phyloP scores from a whole-genome alignment of 2,888 invertebrate species.

The Drosophila pseudotalamancana region DNA sequence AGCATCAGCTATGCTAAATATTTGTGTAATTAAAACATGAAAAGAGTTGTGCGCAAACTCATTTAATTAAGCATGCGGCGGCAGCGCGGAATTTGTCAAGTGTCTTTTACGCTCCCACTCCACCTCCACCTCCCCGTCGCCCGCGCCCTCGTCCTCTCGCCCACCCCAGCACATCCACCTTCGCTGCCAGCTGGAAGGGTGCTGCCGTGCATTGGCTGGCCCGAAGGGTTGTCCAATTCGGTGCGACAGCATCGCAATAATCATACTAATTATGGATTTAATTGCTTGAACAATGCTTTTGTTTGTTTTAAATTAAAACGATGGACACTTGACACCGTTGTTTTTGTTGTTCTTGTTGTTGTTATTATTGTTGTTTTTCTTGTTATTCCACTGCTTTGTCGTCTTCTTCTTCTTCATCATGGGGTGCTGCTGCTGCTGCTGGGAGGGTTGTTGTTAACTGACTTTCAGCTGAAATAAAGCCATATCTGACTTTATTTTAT shows the following conservation, averaged over 20 bases:
- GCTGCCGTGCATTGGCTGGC: conserved; percentile 1
- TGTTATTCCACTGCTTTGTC: too few species aligned
- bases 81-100: conserved; percentile 74
- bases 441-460: conserved; percentile 1
- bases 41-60: conserved; percentile 76
- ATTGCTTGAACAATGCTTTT: conserved; percentile 68
- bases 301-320: conserved; percentile 66
- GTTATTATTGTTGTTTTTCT: neutral
- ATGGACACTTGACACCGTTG: conserved; percentile 54
- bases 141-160: too few species aligned
- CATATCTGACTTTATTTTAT: too few species aligned
- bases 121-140: neutral
- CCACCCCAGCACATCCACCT: too few species aligned
- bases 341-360: conserved; percentile 17
- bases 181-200: neutral
- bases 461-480: conserved; percentile 1
- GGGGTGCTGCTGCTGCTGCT: neutral
- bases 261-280: conserved; percentile 62
- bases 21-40: conserved; percentile 80
- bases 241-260: conserved; percentile 35
- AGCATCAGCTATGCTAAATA: conserved; percentile 69
- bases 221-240: conserved; percentile 18
- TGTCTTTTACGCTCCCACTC: conserved; percentile 34
- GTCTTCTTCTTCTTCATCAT: too few species aligned
- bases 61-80: conserved; percentile 74